These are phyloP conservation scores for Hirtodrosophila alboralis DNA, from an alignment of 2,888 invertebrate genomes.

Conservation along the genomic window DNA sequence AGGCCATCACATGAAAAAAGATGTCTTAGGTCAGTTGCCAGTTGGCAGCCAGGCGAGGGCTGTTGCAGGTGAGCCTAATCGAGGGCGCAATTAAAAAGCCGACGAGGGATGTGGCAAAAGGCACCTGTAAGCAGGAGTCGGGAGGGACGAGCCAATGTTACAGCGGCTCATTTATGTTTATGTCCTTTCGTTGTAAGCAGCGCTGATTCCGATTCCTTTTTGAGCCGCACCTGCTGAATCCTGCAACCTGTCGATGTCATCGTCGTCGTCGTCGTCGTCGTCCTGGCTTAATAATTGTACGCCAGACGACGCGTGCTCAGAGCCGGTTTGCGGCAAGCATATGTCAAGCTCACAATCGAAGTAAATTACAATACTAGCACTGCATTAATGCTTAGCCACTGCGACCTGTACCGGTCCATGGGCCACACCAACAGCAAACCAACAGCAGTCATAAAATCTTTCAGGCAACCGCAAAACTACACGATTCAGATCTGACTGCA, in stretches of 20 bases:
- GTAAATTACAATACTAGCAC: constrained; percentile 66
- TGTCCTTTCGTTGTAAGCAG: constrained; percentile 77
- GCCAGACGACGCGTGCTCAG: constrained; percentile 77
- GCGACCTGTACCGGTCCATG: constrained; percentile 41
- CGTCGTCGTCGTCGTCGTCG: constrained; percentile 25
- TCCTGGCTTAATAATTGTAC: constrained; percentile 74
- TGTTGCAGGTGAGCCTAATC: constrained; percentile 69
- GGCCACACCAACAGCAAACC: constrained; percentile 72
- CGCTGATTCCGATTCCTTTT: constrained; percentile 75
- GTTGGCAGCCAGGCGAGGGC: constrained; percentile 24
- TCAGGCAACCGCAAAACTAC: constrained; percentile 63
- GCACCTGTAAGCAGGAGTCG: constrained; percentile 62
- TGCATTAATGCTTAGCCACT: constrained; percentile 7
- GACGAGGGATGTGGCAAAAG: constrained; percentile 61
- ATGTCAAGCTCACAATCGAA: constrained; percentile 58
- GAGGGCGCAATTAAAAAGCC: constrained; percentile 72
- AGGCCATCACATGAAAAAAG: constrained; percentile 79
- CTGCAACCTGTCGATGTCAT: constrained; percentile 73
- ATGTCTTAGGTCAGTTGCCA: constrained; percentile 82
- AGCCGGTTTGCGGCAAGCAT: constrained; percentile 72
- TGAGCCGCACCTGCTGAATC: constrained; percentile 73
- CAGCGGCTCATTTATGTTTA: constrained; percentile 79
- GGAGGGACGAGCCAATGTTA: constrained; percentile 63
- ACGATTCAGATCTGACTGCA: constrained; percentile 48
- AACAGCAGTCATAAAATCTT: constrained; percentile 68